Base-by-base conservation (phyloP, 2,113 vertebrate species). In the Syngnathus scovelli region DNA sequence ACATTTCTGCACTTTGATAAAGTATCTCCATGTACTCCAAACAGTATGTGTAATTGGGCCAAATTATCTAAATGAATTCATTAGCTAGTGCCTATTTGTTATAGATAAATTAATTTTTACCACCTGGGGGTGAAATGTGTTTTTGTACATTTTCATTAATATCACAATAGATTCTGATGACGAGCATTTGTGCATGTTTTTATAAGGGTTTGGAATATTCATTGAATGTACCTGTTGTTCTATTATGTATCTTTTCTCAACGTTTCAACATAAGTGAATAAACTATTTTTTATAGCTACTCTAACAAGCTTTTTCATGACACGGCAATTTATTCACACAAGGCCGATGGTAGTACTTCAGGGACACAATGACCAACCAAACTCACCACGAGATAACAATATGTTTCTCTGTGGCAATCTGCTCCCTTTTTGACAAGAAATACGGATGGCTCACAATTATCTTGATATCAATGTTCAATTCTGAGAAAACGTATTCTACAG, bases 1-100 rank as follows among this genome's bases (percentile, higher is more conserved):
- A 61, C 66, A 77, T 79, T 80, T 82, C 68, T 59, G 1, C 52
- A 0, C 55, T 33, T 33, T 33, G 27, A 33, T 33, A 3, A 33
- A 33, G 27, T 33, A 33, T 33, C 27, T 33, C 27, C 27, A 3
- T 33, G 27, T 33, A 3, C 27, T 33, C 27, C 27, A 33, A 33
- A 33, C 27, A 33, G 27, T 33, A 33, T 33, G 27, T 3, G 18
- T 11, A 33, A 33, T 33, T 33, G 27, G 12, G 54, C 16, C 15
- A 48, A 48, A 48, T 18, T 60, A 19, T 60, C 16, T 36, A 37
- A 59, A 37, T 1, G 15, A 19, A 59, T 33, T 37, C 37, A 59
- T n/a, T 39, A 39, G 3, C 36, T 4, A 39, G 9, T 48, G 8
- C 5, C 46, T 16, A 48, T 18, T 6, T 18, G 16, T 48, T 48